These are phyloP conservation scores for Melanaphis sacchari DNA, from an alignment of 1,140 invertebrate genomes.

Conservation along the genomic window DNA sequence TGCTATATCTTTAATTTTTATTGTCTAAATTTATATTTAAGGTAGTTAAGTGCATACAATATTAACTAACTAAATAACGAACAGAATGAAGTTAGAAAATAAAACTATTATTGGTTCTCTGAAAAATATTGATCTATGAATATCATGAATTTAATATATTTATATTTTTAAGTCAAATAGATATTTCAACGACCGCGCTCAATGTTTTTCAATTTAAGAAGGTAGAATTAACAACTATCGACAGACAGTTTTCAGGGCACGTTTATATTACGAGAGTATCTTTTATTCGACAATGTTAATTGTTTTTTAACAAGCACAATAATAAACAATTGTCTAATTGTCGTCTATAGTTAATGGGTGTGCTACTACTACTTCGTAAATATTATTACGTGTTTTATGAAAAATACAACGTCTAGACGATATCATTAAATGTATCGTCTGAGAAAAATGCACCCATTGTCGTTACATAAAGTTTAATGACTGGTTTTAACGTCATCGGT, in stretches of 20 bases:
- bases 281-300: background rate
- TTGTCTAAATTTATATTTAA: background rate
- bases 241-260: background rate
- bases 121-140: background rate
- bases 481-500: background rate
- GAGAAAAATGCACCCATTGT: background rate
- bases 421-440: background rate
- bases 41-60: background rate
- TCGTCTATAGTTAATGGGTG: background rate
- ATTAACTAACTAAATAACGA: background rate
- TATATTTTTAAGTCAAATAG: background rate
- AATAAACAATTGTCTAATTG: slow-evolving; percentile 15
- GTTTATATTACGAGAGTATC: background rate
- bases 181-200: background rate
- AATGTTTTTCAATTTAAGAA: background rate
- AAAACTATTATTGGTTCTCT: too few species aligned
- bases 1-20: background rate
- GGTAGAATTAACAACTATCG: background rate
- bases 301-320: slow-evolving; percentile 3
- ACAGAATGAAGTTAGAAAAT: background rate
- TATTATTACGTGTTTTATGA: slow-evolving; percentile 2
- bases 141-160: background rate
- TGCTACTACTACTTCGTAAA: background rate
- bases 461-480: background rate
- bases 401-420: background rate